Base-by-base conservation (phyloP, 1,140 invertebrate species). In the Caenorhabditis tropicalis region DNA sequence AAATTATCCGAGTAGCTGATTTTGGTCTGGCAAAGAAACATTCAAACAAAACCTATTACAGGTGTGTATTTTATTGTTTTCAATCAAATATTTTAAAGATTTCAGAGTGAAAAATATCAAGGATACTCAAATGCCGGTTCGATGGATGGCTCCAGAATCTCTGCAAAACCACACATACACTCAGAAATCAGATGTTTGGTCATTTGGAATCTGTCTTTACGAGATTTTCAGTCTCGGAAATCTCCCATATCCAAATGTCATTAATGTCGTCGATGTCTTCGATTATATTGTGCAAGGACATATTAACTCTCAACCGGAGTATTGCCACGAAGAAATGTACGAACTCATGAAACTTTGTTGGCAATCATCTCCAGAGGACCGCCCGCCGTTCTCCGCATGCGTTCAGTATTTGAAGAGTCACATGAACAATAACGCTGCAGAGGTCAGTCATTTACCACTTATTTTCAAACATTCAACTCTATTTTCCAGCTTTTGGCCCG, bases 171-270 rank as follows among this genome's bases (percentile, higher is more conserved):
- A 21, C 2, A 81, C 29, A 12, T 85, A 82, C 46, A 82, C 81
- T 19, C 21, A 56, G 21, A 81, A 85, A 60, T 53, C 84, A 12
- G 84, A 85, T 39, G 36, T 85, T 21, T 87, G 86, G 86, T 80
- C 85, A 1, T 87, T 43, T 74, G 86, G 85, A 36, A 86, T 87
- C 21, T 48, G 80, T 12, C 65, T 87, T 7, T 87, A 60, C 36
- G 86, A 87, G 46, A 81, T 87, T 12, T 87, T 87, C 79, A 84
- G 85, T 16, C 53, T 87, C 7, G 82, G 85, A 16, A 36, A 51
- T n/a, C 24, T 27, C 3, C 86, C 86, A 27, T 87, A 87, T 81
- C 79, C 85, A 19, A 24, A 21, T 6, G 65, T 87, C 16, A 29
- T 43, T 12, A 79, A 81, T 33, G n/a, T 24, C 53, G 0, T 2